phyloP scores from a whole-genome alignment of 1,140 invertebrate genomes.

The Neodiprion lecontei region DNA sequence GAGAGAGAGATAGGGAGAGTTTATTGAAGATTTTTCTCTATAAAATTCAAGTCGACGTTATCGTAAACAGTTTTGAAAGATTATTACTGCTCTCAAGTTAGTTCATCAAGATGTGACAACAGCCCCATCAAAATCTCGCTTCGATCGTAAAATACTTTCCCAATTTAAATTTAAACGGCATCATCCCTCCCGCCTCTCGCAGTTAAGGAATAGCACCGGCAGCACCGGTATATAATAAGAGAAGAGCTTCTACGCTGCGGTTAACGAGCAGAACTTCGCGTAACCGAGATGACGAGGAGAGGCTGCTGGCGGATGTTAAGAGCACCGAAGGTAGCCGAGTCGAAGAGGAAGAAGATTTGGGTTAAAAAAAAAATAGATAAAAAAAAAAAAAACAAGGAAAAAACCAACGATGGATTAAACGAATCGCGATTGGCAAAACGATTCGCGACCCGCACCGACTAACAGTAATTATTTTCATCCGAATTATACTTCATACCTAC shows the following conservation, averaged over 20 bases:
- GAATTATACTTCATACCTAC: too few relatives aligned
- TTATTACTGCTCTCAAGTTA: slow-evolving; percentile 53
- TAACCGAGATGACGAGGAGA: slow-evolving; percentile 48
- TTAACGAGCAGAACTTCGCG: slow-evolving; percentile 62
- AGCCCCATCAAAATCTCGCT: slow-evolving; percentile 57
- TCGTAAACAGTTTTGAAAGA: slow-evolving; percentile 28
- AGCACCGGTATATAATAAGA: slow-evolving; percentile 16
- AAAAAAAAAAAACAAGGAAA: neutral
- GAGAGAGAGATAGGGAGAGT: too few relatives aligned
- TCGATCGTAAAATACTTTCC: slow-evolving; percentile 63
- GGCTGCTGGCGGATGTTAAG: slow-evolving; percentile 16
- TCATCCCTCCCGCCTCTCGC: neutral
- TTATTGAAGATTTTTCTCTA: neutral
- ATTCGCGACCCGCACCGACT: neutral
- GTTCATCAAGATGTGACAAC: slow-evolving; percentile 65
- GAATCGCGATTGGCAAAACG: neutral
- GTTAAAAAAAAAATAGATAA: neutral
- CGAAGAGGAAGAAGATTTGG: neutral
- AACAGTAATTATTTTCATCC: too few relatives aligned
- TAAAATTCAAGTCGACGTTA: neutral
- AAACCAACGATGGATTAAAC: neutral
- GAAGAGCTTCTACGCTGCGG: slow-evolving; percentile 49
- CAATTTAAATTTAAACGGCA: slow-evolving; percentile 61
- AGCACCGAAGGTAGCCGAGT: slow-evolving; percentile 6
- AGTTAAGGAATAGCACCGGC: too few relatives aligned